Conservation (phyloP, 2,888 invertebrate genomes). For the Diploptera punctata region DNA sequence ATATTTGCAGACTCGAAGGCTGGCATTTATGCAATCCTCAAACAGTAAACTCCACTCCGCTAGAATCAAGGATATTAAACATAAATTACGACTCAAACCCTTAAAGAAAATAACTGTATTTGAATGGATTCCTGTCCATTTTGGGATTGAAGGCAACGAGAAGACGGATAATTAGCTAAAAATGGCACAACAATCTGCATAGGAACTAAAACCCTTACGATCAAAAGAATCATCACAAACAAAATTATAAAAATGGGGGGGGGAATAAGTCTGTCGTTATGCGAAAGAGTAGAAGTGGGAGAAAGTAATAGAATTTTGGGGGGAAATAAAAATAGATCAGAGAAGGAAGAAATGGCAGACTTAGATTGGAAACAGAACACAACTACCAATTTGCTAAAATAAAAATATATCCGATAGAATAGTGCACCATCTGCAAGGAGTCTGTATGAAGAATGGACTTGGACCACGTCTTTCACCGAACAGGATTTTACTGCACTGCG, state of each 20-base stretch:
- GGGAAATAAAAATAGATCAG: not conserved
- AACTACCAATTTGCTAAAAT: too few relatives aligned
- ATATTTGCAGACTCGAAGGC: too few relatives aligned
- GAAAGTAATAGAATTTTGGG: too few relatives aligned
- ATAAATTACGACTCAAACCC: not conserved
- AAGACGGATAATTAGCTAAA: too few relatives aligned
- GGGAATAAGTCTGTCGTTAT: too few relatives aligned
- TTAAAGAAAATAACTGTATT: not conserved
- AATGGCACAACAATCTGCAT: too few relatives aligned
- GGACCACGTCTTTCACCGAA: not conserved
- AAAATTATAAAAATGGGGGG: not conserved
- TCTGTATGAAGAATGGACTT: not conserved
- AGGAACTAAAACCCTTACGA: not conserved
- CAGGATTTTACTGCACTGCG: too few relatives aligned
- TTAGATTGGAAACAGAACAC: too few relatives aligned
- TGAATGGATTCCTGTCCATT: not conserved
- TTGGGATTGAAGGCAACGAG: not conserved
- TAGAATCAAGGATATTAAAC: not conserved
- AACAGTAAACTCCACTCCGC: too few relatives aligned
- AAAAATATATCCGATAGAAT: not conserved
- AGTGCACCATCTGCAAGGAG: not conserved
- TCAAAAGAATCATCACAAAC: not conserved
- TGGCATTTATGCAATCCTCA: too few relatives aligned
- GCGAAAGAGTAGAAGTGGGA: too few relatives aligned
- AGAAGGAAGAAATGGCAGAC: not conserved